Evolutionary conservation across 2,113 vertebrate genomes (phyloP), one percentile per base, ranked within the genome.

Genomic region (Capreolus pygargus): DNA sequence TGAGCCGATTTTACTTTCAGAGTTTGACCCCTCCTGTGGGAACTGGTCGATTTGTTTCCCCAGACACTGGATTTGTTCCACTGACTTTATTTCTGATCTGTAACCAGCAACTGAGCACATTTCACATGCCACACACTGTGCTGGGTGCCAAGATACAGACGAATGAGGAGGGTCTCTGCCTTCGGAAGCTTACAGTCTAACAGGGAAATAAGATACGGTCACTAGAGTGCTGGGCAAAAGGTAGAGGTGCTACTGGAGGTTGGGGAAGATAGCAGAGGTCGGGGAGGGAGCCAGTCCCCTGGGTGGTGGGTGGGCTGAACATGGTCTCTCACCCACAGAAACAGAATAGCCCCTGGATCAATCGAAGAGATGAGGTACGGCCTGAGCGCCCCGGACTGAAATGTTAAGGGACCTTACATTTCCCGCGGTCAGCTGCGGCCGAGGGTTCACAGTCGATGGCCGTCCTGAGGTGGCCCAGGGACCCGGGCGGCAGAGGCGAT

Each of bases 51-150:
- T 87, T 52, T 83, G 28, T 74, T 90, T 88, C 64, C 43, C 11
- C 9, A 43, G 57, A 64, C 33, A 28, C 2, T 33, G 1, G 16
- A 4, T 90, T 57, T 82, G n/a, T 95, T 83, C 47, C 0, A 0
- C 15, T 61, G 58, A 45, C 25, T 89, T 67, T 30, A 45, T 86
- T 92, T 94, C 52, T 91, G 23, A 70, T 47, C 30, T 19, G 58
- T 79, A 96, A 89, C 91, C 76, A 57, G 95, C 96, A 78, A 89
- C 50, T 78, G 88, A 95, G 85, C 52, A 82, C 87, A 61, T 43
- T 57, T 83, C 30, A 1, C 3, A 67, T n/a, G 67, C 60, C 28
- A 27, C 96, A 91, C 33, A 16, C 58, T 6, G 45, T 33, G 81
- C 54, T 36, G 19, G 58, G 76, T 52, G 52, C 47, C 43, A 30